These are phyloP conservation scores for Spea hammondii DNA, from an alignment of 2,797 vertebrate genomes.

Conservation along the genomic window DNA sequence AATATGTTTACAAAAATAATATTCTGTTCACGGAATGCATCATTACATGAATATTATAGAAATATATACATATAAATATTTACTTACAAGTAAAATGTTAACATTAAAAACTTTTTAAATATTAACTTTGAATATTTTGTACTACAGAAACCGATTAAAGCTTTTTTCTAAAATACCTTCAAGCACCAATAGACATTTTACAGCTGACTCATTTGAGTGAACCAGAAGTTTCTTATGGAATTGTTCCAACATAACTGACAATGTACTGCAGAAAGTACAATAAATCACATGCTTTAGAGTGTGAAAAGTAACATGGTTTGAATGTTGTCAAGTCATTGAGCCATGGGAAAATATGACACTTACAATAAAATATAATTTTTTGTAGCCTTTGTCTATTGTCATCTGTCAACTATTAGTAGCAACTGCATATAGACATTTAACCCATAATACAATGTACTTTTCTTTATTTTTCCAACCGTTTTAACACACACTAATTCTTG, in stretches of 20 bases:
- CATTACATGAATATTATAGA: too few species aligned
- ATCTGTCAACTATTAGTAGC: background rate
- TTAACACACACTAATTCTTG: background rate
- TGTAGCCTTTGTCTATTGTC: background rate
- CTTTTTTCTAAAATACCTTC: background rate
- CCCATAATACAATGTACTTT: background rate
- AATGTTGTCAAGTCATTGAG: background rate
- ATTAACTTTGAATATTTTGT: background rate
- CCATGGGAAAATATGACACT: slow-evolving; percentile 4
- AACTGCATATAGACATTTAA: background rate
- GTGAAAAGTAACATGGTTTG: background rate
- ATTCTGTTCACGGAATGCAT: too few species aligned
- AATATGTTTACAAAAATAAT: too few species aligned
- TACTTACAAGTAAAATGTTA: too few species aligned
- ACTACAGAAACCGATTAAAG: background rate
- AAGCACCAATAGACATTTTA: slow-evolving; percentile 4
- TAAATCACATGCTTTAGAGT: slow-evolving; percentile 2
- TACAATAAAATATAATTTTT: slow-evolving; percentile 3
- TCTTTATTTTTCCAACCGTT: background rate
- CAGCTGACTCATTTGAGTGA: slow-evolving; percentile 3
- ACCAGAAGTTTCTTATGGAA: background rate
- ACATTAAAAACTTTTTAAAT: too few species aligned
- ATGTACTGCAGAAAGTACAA: background rate
- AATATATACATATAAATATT: too few species aligned
- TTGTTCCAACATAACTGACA: slow-evolving; percentile 4